Base-by-base conservation (phyloP, 2,113 vertebrate species). In the Pseudopipra pipra region DNA sequence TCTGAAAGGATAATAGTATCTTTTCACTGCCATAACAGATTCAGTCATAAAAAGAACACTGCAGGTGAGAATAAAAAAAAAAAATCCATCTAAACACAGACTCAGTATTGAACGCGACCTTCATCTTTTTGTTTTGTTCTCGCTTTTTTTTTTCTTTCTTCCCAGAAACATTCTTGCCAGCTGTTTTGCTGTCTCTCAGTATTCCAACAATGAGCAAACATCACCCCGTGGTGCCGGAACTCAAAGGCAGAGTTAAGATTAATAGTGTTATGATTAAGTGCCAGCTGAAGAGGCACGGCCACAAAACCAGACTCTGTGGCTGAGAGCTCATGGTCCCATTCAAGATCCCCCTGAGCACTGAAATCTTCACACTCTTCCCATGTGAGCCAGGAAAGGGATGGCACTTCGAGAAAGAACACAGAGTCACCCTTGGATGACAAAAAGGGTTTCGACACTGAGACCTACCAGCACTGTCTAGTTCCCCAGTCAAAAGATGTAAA, bases 351-450 rank as follows among this genome's bases (percentile, higher is more conserved):
- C 28, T 1, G 2, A 88, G 82, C 25, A 1, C 14, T 68, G 59
- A 70, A 83, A 93, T 83, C 82, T 73, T 83, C 59, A 76, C 16
- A 46, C 35, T 18, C 31, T 85, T 86, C 37, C 37, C 30, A 28
- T 52, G 35, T 63, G 16, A 88, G 51, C 61, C 63, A 93, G 46
- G 27, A 80, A 85, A 74, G 47, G 47, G 76, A 80, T 55, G 43
- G 52, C 33, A 51, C 43, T 95, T 95, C 92, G 92, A 94, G 88
- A 85, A 93, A 90, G 61, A 63, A 46, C 35, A 25, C 14, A 66
- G 35, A 62, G 79, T 56, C 46, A 54, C 27, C 19, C 72, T 24
- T 46, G 59, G 72, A 62, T 55, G 68, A 84, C 43, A 63, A 18
- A 44, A 92, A 35, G 37, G 46, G 16, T 71, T 88, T 93, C 3